Evolutionary conservation across 2,888 invertebrate species (phyloP).

Genomic region (Melanargia galathea): DNA sequence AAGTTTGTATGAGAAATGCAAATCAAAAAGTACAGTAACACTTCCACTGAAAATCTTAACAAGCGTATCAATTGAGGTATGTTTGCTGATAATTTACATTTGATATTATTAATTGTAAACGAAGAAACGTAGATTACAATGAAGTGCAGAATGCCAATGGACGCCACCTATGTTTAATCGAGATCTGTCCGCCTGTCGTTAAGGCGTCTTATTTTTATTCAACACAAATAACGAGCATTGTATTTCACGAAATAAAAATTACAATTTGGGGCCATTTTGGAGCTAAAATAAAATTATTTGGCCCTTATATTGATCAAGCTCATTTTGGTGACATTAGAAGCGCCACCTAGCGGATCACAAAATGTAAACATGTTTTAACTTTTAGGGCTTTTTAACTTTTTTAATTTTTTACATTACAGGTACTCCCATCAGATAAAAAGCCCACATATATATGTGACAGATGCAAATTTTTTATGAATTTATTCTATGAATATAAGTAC

Average conservation of each 20-base stretch:
- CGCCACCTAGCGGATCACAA: constrained; percentile 45
- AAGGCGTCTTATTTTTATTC: constrained; percentile 38
- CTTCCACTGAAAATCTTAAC: constrained; percentile 89
- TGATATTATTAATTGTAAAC: not conserved
- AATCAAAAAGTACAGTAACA: constrained; percentile 83
- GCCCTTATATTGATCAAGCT: constrained; percentile 16
- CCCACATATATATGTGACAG: constrained; percentile 86
- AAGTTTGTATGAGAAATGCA: constrained; percentile 85
- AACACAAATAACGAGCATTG: not conserved
- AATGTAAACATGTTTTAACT: not conserved
- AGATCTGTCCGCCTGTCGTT: constrained; percentile 39
- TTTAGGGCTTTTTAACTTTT: not conserved
- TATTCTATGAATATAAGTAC: constrained; percentile 88
- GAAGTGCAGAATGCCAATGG: constrained; percentile 35
- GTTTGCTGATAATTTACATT: constrained; percentile 40
- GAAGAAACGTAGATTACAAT: not conserved
- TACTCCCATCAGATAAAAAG: constrained; percentile 87
- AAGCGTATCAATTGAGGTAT: constrained; percentile 89
- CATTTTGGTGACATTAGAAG: constrained; percentile 21
- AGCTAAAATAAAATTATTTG: constrained; percentile 4
- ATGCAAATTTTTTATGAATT: constrained; percentile 86
- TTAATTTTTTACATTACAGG: constrained; percentile 62
- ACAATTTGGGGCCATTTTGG: not conserved
- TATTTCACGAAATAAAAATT: not conserved
- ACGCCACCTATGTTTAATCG: constrained; percentile 43